Base-by-base conservation (phyloP, 2,113 vertebrate genomes). In the Saimiri boliviensis region DNA sequence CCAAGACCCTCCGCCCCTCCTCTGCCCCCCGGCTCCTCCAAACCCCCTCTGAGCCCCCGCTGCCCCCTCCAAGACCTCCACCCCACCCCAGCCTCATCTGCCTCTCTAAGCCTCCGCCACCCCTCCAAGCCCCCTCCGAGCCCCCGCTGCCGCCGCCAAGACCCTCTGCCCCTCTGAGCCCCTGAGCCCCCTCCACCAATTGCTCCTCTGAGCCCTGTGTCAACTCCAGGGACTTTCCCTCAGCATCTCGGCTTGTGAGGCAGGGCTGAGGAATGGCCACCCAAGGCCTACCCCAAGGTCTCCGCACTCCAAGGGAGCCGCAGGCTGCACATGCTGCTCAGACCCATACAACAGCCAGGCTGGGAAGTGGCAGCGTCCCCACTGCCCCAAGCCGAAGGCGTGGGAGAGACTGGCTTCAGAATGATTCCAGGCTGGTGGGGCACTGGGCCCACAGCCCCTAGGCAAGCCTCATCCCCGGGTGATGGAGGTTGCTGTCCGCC, bases 81-180 rank as follows among this genome's bases (percentile, higher is more conserved):
- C 54, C 21, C 54, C 54, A 56, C 54, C 20, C 54, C 52, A 17
- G 5, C 54, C 54, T 21, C 21, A 13, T 54, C 20, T 0, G 8
- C 54, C 20, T 20, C 19, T 56, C 20, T 2, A 8, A 56, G 54
- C 54, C 54, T 20, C 54, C 21, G 23, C 56, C 3, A 3, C 56
- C 56, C 23, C 56, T 56, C 54, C 21, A 21, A 3, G 21, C 56
- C 56, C 56, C 9, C 1, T 58, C 9, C 3, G 23, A 10, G 23
- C 56, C 56, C 23, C 23, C 3, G 10, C 3, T 23, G 23, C 8
- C 21, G 2, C 21, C 47, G 11, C 11, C 47, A 49, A 49, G 47
- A 49, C 3, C 49, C 56, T 58, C 23, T 9, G 10, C 56, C 56
- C 56, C 9, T 0, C 9, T 0, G 25, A 27, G 25, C 25, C 9